These are phyloP conservation scores for Monopterus albus DNA, from an alignment of 2,113 vertebrate genomes.

Conservation along the genomic window DNA sequence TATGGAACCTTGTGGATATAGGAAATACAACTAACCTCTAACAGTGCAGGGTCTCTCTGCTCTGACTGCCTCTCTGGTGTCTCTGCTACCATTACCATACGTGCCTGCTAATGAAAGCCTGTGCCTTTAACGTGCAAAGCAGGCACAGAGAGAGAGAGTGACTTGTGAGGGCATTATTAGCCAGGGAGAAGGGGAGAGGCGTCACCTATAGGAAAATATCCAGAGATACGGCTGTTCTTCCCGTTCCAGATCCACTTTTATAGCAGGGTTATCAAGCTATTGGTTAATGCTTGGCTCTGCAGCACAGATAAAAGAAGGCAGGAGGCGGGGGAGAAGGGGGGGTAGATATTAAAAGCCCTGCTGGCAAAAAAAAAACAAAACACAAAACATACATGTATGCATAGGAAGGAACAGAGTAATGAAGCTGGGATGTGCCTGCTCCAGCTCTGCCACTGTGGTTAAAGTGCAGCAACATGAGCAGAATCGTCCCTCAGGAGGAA, in stretches of 20 bases:
- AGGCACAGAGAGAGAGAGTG: slow-evolving; percentile 1
- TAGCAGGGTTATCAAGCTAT: slow-evolving; percentile 64
- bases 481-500: background rate
- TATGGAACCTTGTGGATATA: background rate
- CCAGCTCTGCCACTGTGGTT: background rate
- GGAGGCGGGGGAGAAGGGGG: slow-evolving; percentile 18
- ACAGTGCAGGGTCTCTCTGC: no score
- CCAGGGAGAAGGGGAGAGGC: slow-evolving; percentile 35
- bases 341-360: slow-evolving; percentile 32
- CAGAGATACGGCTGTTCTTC: slow-evolving; percentile 47
- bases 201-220: slow-evolving; percentile 54
- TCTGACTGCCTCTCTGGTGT: slow-evolving; percentile 25
- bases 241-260: slow-evolving; percentile 64
- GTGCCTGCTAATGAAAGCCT: slow-evolving; percentile 24
- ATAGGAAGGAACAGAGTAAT: background rate
- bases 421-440: no score
- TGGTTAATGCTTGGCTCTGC: slow-evolving; percentile 70
- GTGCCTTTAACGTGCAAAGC: slow-evolving; percentile 56
- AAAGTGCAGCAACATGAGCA: background rate
- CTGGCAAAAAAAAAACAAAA: slow-evolving; percentile 23
- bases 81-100: slow-evolving; percentile 32
- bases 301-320: slow-evolving; percentile 51
- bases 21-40: slow-evolving; percentile 36
- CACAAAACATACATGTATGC: background rate
- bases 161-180: slow-evolving; percentile 66